Evolutionary conservation across 2,797 vertebrate genomes (phyloP).

Genomic region (Pangasius krempfi): DNA sequence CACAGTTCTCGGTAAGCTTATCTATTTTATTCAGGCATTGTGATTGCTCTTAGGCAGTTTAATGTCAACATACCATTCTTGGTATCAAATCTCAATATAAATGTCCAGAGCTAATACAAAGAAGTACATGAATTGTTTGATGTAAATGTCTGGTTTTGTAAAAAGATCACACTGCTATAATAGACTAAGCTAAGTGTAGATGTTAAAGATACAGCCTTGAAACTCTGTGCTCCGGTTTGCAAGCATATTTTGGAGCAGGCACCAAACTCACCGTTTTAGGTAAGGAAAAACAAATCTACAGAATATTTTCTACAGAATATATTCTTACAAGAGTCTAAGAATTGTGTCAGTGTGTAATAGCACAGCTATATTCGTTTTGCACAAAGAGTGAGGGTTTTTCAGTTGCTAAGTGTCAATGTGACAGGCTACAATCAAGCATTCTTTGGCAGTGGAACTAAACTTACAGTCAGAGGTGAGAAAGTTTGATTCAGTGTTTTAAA

Average conservation of each 20-base stretch:
- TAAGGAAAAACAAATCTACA: slow-evolving; percentile 62
- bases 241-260: slow-evolving; percentile 71
- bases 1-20: slow-evolving; percentile 71
- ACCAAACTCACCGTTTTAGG: slow-evolving; percentile 78
- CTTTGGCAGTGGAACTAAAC: slow-evolving; percentile 62
- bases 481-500: slow-evolving; percentile 11
- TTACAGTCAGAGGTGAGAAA: slow-evolving; percentile 65
- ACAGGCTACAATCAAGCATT: slow-evolving; percentile 21
- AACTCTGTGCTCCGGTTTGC: slow-evolving; percentile 57
- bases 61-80: background rate
- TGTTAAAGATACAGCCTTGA: slow-evolving; percentile 44
- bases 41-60: slow-evolving; percentile 33
- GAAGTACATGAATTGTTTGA: background rate
- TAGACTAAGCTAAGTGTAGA: background rate
- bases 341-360: background rate
- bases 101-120: background rate
- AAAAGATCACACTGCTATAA: background rate
- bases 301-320: background rate
- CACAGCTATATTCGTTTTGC: background rate
- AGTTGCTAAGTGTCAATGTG: slow-evolving; percentile 38
- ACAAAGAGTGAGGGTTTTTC: background rate
- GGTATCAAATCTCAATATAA: slow-evolving; percentile 43
- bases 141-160: slow-evolving; percentile 11
- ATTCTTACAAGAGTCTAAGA: background rate
- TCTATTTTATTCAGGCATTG: slow-evolving; percentile 52